phyloP scores from a whole-genome alignment of 1,140 invertebrate species.

The Lepidotrigona ventralis region DNA sequence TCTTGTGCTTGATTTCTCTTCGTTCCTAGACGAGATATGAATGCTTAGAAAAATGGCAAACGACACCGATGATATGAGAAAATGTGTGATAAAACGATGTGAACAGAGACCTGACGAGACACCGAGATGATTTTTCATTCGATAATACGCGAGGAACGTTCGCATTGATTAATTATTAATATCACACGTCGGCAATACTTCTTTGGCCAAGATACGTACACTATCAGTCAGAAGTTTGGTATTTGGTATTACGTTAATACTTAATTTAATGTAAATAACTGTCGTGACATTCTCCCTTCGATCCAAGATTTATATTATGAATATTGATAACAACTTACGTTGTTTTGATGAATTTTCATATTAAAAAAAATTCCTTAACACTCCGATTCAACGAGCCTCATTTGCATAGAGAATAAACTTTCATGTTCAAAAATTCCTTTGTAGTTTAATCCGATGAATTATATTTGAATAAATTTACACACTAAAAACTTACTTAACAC shows the following conservation, averaged over 20 bases:
- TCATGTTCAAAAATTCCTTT: background rate
- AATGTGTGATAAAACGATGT: slow-evolving; percentile 60
- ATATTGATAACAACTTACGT: no score
- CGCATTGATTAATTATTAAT: slow-evolving; percentile 39
- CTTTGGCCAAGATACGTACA: background rate
- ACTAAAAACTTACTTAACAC: background rate
- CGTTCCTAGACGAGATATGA: slow-evolving; percentile 70
- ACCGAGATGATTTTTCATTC: background rate
- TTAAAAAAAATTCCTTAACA: background rate
- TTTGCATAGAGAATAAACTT: no score
- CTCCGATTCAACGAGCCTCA: no score
- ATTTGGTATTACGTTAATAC: background rate
- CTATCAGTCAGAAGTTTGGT: background rate
- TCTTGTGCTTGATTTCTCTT: slow-evolving; percentile 35
- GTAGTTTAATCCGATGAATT: background rate
- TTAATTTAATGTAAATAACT: background rate
- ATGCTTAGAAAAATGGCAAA: slow-evolving; percentile 69
- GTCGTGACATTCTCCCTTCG: background rate
- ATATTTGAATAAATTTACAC: background rate
- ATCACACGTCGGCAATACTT: slow-evolving; percentile 28
- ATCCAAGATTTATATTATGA: background rate
- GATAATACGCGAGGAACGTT: slow-evolving; percentile 24
- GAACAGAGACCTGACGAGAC: slow-evolving; percentile 50
- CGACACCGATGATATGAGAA: slow-evolving; percentile 73
- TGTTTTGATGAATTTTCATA: background rate